Evolutionary conservation across 1,140 invertebrate species (phyloP), one percentile per base, ranked within the genome.

Genomic region (Arctopsyche grandis): DNA sequence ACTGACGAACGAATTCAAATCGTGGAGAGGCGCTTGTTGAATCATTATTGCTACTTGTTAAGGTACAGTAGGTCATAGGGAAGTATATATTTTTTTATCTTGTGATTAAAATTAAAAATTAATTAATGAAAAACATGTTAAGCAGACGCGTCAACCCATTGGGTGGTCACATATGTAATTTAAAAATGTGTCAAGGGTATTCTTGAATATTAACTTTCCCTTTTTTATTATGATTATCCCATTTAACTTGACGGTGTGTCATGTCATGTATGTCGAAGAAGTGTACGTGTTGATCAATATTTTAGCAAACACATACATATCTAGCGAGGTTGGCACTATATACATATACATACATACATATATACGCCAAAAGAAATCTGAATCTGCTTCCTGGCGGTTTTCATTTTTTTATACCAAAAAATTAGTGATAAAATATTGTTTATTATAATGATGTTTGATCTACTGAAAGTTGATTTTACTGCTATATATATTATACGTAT

Each of bases 41-140:
- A 76, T 76, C 44, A 76, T 76, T 76, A 76, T 76, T 66, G 44
- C 71, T 74, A 76, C 16, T 75, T 75, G 56, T 76, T 76, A 76
- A 76, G 74, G n/a, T 56, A 74, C 38, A 71, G 19, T 76, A 76
- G 56, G 14, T 76, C n/a, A 56, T 79, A 75, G 69, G 58, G 69
- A 76, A 79, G 71, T 81, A 71, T 80, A 81, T 81, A 81, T 81
- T 81, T 81, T 81, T 81, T 79, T 81, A 81, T 79, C 74, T 58
- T 44, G 74, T 63, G 29, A 52, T 26, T 29, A 58, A 71, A 46
- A 71, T 71, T 46, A 46, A 44, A 16, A 46, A n/a, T 21, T 38
- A 66, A 66, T 12, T 16, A 19, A 60, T 60, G 21, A 19, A 60
- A 60, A 60, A 52, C 7, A 60, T 1, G 21, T 60, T 52, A 14